Evolutionary conservation across 2,113 vertebrate species (phyloP).

Genomic region (Rhinopomastus cyanomelas): DNA sequence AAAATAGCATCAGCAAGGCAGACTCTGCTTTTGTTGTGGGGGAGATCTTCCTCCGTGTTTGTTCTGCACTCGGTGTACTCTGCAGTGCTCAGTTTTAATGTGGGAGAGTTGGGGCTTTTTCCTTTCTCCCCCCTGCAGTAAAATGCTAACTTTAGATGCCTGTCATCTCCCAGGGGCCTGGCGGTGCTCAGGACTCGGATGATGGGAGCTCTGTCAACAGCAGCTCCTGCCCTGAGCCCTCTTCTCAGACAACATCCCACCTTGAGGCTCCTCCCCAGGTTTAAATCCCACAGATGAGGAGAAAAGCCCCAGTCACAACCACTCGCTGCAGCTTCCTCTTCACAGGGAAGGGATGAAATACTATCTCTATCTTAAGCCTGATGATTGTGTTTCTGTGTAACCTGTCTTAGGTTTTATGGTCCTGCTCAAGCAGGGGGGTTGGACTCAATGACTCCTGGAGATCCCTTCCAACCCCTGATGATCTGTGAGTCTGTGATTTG

Average conservation of each 20-base stretch:
- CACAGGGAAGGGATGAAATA: neutral
- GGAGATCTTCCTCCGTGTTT: neutral
- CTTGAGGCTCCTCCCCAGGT: neutral
- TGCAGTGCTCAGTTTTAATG: neutral
- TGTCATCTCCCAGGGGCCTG: neutral
- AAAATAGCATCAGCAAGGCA: neutral
- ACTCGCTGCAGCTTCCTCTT: neutral
- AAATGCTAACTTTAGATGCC: neutral
- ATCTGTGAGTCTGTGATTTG: neutral
- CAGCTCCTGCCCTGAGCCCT: accelerated
- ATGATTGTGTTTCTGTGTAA: neutral
- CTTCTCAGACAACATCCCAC: neutral
- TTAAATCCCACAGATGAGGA: neutral
- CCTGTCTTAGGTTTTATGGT: too few relatives aligned
- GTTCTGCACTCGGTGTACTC: neutral
- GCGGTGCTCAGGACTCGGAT: neutral
- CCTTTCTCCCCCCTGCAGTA: neutral
- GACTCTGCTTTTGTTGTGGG: neutral
- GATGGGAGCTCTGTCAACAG: neutral
- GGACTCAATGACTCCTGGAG: too few relatives aligned
- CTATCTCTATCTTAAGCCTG: neutral
- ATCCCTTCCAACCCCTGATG: too few relatives aligned
- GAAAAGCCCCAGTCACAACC: neutral
- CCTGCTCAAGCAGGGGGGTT: too few relatives aligned
- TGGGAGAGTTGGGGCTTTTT: neutral